phyloP scores from a whole-genome alignment of 2,113 vertebrate genomes.

The Phrynosoma platyrhinos region DNA sequence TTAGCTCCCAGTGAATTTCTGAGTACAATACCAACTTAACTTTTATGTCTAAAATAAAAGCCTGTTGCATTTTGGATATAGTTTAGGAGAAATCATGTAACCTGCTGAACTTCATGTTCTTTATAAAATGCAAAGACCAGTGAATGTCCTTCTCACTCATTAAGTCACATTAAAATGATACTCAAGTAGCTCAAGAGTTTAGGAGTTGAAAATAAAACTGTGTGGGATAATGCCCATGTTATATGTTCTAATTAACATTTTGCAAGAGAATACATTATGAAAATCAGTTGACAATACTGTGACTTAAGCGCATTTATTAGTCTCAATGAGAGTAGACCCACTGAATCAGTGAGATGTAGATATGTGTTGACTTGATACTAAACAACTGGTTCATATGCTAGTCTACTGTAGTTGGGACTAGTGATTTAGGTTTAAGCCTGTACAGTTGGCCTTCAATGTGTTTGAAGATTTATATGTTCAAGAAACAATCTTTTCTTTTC shows the following conservation, averaged over 20 bases:
- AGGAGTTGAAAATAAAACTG: not conserved
- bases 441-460: too few species aligned
- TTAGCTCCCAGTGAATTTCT: not conserved
- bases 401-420: too few species aligned
- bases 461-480: too few species aligned
- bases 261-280: not conserved
- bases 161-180: not conserved
- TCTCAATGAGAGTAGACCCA: too few species aligned
- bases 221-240: not conserved
- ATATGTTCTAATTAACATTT: not conserved
- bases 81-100: not conserved
- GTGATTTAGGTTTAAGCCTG: too few species aligned
- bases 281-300: too few species aligned
- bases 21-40: slow-evolving; percentile 6
- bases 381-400: too few species aligned
- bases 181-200: not conserved
- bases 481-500: too few species aligned
- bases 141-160: not conserved
- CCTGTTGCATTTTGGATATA: not conserved
- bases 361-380: too few species aligned
- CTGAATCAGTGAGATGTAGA: too few species aligned
- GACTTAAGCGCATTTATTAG: too few species aligned
- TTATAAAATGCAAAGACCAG: not conserved
- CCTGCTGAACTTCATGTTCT: not conserved
- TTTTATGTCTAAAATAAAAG: slow-evolving; percentile 9